Percentiles rank a stretch among this genome's conserved stretches.
phyloP scores from a whole-genome alignment of 2,888 invertebrate species.

The Hecatera dysodea region DNA sequence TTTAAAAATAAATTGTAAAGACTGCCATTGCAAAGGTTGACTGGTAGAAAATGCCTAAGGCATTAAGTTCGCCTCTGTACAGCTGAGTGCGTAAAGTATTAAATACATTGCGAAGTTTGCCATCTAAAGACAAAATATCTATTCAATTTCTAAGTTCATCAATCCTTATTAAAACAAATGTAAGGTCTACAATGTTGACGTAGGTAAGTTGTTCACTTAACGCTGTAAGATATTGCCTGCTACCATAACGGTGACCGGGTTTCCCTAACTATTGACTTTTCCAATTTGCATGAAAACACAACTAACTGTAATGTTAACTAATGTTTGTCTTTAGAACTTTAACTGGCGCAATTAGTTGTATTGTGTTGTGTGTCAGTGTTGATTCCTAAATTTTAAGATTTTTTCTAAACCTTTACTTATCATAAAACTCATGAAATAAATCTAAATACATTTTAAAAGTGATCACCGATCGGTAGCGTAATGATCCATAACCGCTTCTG shows the following conservation, averaged over 20 bases:
- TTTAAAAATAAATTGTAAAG: neutral
- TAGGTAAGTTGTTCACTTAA: conserved; percentile 16
- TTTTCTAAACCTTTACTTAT: neutral
- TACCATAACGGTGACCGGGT: conserved; percentile 42
- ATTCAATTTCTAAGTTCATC: neutral
- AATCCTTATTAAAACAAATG: conserved; percentile 11
- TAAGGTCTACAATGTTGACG: conserved; percentile 27
- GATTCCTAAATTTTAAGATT: neutral
- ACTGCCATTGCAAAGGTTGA: neutral
- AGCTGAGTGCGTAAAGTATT: too few species aligned
- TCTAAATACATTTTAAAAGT: too few species aligned
- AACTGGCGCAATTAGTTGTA: conserved; percentile 21
- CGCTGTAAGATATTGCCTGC: conserved; percentile 24
- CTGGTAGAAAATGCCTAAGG: rapidly evolving
- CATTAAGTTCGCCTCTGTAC: too few species aligned
- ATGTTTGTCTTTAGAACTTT: conserved; percentile 33
- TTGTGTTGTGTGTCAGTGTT: neutral
- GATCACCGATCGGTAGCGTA: too few species aligned
- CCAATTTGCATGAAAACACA: conserved; percentile 47
- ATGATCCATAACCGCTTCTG: too few species aligned
- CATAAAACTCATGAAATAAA: too few species aligned
- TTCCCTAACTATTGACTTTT: conserved; percentile 43
- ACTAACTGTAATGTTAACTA: conserved; percentile 33
- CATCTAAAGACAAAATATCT: neutral
- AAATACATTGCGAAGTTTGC: too few species aligned